Conservation (phyloP, 1,140 invertebrate species). For the Batillaria attramentaria region DNA sequence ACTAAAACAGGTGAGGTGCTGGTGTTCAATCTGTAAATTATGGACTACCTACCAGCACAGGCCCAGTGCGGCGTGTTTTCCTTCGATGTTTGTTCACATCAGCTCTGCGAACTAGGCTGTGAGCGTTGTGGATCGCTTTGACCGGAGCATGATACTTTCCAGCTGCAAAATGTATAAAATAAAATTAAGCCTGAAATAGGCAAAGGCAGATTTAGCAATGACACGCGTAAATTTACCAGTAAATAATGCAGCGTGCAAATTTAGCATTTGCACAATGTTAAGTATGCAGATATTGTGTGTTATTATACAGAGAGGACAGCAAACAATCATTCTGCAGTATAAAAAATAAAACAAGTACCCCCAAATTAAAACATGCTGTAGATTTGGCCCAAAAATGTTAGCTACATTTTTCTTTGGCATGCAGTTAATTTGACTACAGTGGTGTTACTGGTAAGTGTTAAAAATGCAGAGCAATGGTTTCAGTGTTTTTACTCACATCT, state of each 20-base stretch:
- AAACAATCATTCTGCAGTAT: not conserved
- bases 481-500: slow-evolving; percentile 43
- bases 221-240: not conserved
- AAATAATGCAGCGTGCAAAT: not conserved
- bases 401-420: not conserved
- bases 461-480: not conserved
- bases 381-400: not conserved
- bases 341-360: not conserved
- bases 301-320: not conserved
- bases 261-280: not conserved
- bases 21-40: too few relatives aligned
- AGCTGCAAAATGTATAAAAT: slow-evolving; percentile 27
- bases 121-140: slow-evolving; percentile 57
- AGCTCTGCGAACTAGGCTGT: slow-evolving; percentile 28
- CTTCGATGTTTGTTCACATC: not conserved
- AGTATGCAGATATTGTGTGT: too few relatives aligned
- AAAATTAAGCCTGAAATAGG: too few relatives aligned
- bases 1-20: too few relatives aligned
- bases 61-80: not conserved
- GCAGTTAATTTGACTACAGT: not conserved
- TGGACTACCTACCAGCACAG: slow-evolving; percentile 26
- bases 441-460: not conserved
- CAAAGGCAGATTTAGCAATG: slow-evolving; percentile 16
- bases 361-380: not conserved
- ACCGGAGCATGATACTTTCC: slow-evolving; percentile 43